Evolutionary conservation across 2,113 vertebrate genomes (phyloP).

Genomic region (Condylura cristata): DNA sequence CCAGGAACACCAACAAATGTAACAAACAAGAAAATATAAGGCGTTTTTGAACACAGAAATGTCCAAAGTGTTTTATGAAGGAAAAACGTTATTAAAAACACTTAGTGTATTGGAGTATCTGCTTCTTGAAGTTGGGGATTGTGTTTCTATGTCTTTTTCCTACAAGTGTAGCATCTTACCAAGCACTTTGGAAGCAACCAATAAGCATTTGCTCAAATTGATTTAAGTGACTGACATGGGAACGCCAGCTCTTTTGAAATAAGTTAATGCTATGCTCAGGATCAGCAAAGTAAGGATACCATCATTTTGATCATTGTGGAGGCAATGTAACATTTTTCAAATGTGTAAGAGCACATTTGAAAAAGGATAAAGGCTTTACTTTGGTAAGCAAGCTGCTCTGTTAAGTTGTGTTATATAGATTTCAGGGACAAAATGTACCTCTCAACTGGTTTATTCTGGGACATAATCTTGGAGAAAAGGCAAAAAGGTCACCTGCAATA

Average conservation of each 20-base stretch:
- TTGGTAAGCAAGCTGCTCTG: background rate
- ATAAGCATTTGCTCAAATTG: background rate
- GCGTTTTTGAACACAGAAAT: background rate
- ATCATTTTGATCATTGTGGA: slow-evolving; percentile 5
- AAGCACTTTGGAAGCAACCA: background rate
- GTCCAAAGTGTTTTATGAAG: background rate
- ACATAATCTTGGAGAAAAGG: background rate
- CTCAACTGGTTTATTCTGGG: background rate
- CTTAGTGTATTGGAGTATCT: background rate
- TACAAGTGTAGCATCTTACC: background rate
- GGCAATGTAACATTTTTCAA: slow-evolving; percentile 3
- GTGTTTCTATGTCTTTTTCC: background rate
- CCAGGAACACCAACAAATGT: background rate
- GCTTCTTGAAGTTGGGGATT: background rate
- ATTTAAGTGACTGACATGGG: background rate
- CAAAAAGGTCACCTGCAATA: background rate
- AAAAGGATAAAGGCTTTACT: background rate
- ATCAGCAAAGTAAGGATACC: slow-evolving; percentile 17
- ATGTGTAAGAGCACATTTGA: background rate
- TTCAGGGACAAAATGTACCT: background rate
- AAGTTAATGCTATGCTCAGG: background rate
- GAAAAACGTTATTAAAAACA: background rate
- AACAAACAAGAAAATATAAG: background rate
- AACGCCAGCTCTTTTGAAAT: slow-evolving; percentile 29
- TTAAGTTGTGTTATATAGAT: background rate